Evolutionary conservation across 37 sponge, comb jelly and placozoan species (phyloP).

Genomic region (Tethya wilhelma): DNA sequence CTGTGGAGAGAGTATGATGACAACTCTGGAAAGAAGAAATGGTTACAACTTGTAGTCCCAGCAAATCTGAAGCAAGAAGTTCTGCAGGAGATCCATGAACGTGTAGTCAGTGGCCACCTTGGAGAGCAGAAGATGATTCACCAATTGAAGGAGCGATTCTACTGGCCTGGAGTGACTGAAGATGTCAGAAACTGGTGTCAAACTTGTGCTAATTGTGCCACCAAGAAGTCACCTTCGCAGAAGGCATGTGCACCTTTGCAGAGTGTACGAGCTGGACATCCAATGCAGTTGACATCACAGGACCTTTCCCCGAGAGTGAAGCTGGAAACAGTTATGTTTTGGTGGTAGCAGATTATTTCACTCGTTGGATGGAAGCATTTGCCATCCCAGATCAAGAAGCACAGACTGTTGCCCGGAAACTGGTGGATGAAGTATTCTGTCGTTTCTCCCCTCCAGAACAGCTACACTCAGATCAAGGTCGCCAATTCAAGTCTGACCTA

Average conservation of each 20-base stretch:
- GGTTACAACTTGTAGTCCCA: constrained; percentile 12
- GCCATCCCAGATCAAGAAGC: constrained; percentile 19
- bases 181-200: constrained; percentile 3
- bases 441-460: constrained; percentile 2
- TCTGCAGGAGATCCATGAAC: constrained; percentile 11
- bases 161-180: not conserved
- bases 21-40: not conserved
- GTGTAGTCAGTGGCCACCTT: constrained; percentile 13
- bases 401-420: not conserved
- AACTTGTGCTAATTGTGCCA: constrained; percentile 23
- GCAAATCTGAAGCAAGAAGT: not conserved
- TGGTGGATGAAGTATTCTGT: constrained; percentile 5
- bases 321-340: constrained; percentile 20
- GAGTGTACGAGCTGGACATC: constrained; percentile 4
- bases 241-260: constrained; percentile 23
- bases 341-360: constrained; percentile 36
- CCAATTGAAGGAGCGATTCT: not conserved
- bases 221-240: constrained; percentile 3
- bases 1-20: constrained; percentile 5
- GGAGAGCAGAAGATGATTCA: constrained; percentile 18
- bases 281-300: constrained; percentile 18
- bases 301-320: constrained; percentile 12
- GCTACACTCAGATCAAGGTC: constrained; percentile 11
- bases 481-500: constrained; percentile 27
- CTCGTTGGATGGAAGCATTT: constrained; percentile 26